Evolutionary conservation across 2,797 vertebrate genomes (phyloP), one percentile per base, ranked within the genome.

Genomic region (Sarcoramphus papa): DNA sequence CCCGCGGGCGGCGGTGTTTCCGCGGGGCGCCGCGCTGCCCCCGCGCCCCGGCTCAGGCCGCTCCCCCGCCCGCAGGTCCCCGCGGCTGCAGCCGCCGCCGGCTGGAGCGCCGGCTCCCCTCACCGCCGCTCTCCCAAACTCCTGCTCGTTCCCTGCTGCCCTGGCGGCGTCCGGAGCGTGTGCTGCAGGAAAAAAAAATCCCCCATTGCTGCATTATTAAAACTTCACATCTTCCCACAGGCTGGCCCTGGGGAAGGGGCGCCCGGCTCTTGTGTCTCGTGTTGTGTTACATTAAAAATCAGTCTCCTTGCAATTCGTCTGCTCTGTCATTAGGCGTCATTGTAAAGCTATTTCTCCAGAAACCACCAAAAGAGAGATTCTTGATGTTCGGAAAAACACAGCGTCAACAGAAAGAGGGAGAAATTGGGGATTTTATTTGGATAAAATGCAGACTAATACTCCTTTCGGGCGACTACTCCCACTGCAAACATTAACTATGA

Each of bases 321-420:
- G 94, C 94, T 98, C 96, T 95, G 97, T 96, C 98, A 97, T 98
- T 98, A 98, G 98, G 98, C 98, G 98, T 98, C 98, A 98, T 98
- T 90, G 97, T 97, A 96, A 97, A 98, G 97, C 98, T 95, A 59
- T 65, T 97, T 97, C 97, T 98, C 93, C 88, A 65, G 93, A 92
- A 94, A 78, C 51, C 75, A n/a, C 82, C 48, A 3, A 84, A 90
- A 37, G 79, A 47, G 37, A 41, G 73, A 67, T 48, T 56, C 40
- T 65, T 31, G 73, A 53, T 63, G 69, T 8, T n/a, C 12, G 47
- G 85, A 60, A 70, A 94, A 94, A 90, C 20, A 62, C 37, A 18
- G n/a, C 79, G 64, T 69, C 92, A 88, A 88, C 21, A 80, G 74
- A 80, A 74, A 74, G 77, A 62, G 53, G 59, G 60, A 91, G 59